Evolutionary conservation across 2,797 vertebrate genomes (phyloP).

Genomic region (Serranus cabrilla): DNA sequence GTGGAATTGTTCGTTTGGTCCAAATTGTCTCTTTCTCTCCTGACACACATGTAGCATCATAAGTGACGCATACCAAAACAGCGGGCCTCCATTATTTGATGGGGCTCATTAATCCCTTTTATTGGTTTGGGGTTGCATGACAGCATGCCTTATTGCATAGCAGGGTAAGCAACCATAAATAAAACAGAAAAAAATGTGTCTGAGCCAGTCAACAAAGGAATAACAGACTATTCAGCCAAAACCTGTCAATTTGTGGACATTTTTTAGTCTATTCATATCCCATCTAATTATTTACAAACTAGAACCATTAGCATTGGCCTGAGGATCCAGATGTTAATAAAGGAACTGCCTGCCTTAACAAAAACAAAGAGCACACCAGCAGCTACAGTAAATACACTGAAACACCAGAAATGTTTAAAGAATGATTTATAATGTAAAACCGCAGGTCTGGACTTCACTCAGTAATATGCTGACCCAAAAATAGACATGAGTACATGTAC

Average conservation of each 20-base stretch:
- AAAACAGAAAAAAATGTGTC: background rate
- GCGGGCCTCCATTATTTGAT: background rate
- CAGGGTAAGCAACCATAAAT: background rate
- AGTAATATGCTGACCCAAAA: background rate
- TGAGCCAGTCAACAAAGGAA: background rate
- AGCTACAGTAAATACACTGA: background rate
- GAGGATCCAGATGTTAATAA: background rate
- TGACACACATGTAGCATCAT: slow-evolving; percentile 2
- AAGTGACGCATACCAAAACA: background rate
- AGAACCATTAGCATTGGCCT: background rate
- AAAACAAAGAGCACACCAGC: background rate
- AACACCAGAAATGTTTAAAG: too few relatives aligned
- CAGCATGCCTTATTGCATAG: background rate
- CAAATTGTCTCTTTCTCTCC: background rate
- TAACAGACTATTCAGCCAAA: too few relatives aligned
- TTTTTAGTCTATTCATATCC: too few relatives aligned
- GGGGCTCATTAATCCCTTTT: slow-evolving; percentile 15
- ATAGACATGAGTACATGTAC: background rate
- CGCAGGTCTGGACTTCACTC: background rate
- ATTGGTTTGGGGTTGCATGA: slow-evolving; percentile 2
- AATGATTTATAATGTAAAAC: background rate
- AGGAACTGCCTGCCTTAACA: background rate
- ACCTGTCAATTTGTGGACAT: too few relatives aligned
- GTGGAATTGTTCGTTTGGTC: background rate
- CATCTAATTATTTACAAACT: too few relatives aligned